These are phyloP conservation scores for Magallana nippona DNA, from an alignment of 2,888 invertebrate genomes.

Conservation along the genomic window DNA sequence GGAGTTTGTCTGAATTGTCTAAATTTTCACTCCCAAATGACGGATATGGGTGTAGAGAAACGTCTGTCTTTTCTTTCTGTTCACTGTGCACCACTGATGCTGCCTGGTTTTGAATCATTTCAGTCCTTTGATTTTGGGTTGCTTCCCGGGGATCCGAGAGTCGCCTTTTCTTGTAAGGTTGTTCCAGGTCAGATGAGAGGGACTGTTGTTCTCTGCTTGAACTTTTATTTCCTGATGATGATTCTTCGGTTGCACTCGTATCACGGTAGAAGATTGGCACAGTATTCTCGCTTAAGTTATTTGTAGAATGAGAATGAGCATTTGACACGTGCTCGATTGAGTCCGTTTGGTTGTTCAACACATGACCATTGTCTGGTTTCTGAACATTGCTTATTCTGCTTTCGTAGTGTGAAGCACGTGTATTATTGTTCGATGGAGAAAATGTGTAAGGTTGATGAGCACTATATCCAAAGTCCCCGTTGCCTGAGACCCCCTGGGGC, in stretches of 20 bases:
- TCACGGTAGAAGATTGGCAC: not conserved
- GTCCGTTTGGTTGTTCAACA: not conserved
- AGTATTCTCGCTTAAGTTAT: not conserved
- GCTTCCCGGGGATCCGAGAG: not conserved
- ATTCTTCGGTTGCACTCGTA: not conserved
- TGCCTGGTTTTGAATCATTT: not conserved
- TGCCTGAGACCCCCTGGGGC: not conserved
- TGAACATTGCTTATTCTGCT: not conserved
- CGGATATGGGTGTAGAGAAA: not conserved
- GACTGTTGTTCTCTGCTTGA: not conserved
- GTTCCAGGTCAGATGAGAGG: not conserved
- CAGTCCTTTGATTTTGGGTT: conserved; percentile 22
- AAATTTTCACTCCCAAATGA: not conserved
- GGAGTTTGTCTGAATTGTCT: not conserved
- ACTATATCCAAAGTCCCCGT: not conserved
- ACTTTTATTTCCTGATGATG: not conserved
- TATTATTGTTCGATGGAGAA: not conserved
- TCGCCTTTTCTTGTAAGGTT: conserved; percentile 5
- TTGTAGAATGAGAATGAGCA: not conserved
- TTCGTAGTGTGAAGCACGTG: not conserved
- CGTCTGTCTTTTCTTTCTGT: not conserved
- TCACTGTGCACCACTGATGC: not conserved
- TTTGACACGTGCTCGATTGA: conserved; percentile 12
- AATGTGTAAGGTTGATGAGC: not conserved
- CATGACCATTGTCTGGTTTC: not conserved